A percentile compares a stretch with the other conserved stretches of the same genome.
Conservation (phyloP, 2,113 vertebrate genomes). For the Vicugna pacos region DNA sequence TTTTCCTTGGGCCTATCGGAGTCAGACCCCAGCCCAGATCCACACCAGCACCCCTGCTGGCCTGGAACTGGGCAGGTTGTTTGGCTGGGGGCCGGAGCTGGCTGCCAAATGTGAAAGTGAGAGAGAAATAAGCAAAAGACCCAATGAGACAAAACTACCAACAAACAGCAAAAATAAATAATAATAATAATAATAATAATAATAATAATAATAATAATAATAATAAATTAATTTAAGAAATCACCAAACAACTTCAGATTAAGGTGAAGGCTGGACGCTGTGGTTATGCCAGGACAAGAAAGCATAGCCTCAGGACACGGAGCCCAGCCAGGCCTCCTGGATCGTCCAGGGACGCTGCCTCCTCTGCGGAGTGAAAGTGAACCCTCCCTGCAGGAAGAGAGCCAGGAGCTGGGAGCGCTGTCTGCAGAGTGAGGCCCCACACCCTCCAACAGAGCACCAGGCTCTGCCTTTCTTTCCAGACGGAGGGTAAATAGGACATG, state of each 20-base stretch:
- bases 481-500: conserved; percentile 46
- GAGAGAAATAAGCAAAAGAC: conserved; percentile 61
- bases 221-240: too few species aligned
- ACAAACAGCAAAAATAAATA: conserved; percentile 5
- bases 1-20: neutral
- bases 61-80: conserved; percentile 68
- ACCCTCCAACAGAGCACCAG: conserved; percentile 45
- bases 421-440: neutral
- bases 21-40: neutral
- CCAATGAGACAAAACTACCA: conserved; percentile 49
- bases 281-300: conserved; percentile 21
- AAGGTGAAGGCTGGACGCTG: conserved; percentile 60
- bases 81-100: conserved; percentile 58
- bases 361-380: conserved; percentile 34
- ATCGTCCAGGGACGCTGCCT: neutral
- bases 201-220: too few species aligned
- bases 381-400: conserved; percentile 12
- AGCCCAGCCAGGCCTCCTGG: neutral
- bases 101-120: conserved; percentile 69
- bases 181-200: too few species aligned
- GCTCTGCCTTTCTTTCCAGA: conserved; percentile 62
- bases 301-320: conserved; percentile 21
- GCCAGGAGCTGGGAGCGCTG: neutral
- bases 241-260: neutral
- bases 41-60: conserved; percentile 48